Evolutionary conservation across 2,888 invertebrate species (phyloP).

Genomic region (Zygogramma bicolorata): DNA sequence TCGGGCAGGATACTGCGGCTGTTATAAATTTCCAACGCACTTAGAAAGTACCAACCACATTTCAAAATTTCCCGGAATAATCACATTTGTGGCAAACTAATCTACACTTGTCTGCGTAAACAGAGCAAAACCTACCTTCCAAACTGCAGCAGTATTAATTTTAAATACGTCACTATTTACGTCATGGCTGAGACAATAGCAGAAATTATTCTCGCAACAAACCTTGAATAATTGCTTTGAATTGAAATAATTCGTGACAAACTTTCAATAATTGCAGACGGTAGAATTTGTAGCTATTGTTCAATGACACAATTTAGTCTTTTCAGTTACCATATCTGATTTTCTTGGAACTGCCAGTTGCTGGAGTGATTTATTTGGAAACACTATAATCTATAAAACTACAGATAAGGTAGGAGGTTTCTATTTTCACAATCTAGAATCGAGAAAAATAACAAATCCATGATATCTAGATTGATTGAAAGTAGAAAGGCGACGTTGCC

Average conservation of each 20-base stretch:
- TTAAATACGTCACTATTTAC: conserved; percentile 26
- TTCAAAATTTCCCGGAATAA: conserved; percentile 10
- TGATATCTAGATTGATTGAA: too few relatives aligned
- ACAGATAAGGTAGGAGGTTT: background rate
- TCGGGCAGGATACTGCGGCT: too few relatives aligned
- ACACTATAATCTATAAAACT: background rate
- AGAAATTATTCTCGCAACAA: conserved; percentile 15
- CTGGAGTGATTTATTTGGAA: background rate
- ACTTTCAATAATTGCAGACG: background rate
- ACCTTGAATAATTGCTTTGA: conserved; percentile 13
- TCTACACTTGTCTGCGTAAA: conserved; percentile 21
- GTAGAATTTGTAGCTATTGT: background rate
- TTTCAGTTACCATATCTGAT: background rate
- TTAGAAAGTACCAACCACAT: background rate
- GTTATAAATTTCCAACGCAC: background rate
- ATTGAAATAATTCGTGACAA: background rate
- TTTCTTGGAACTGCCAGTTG: background rate
- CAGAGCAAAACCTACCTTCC: conserved; percentile 32
- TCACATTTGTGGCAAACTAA: background rate
- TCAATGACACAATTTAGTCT: background rate
- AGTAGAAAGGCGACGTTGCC: too few relatives aligned
- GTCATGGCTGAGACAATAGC: conserved; percentile 34
- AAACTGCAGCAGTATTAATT: conserved; percentile 14
- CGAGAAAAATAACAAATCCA: too few relatives aligned
- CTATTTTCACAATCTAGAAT: background rate